These are phyloP conservation scores for Napeogenes sylphis DNA, from an alignment of 2,888 invertebrate genomes.

Conservation along the genomic window DNA sequence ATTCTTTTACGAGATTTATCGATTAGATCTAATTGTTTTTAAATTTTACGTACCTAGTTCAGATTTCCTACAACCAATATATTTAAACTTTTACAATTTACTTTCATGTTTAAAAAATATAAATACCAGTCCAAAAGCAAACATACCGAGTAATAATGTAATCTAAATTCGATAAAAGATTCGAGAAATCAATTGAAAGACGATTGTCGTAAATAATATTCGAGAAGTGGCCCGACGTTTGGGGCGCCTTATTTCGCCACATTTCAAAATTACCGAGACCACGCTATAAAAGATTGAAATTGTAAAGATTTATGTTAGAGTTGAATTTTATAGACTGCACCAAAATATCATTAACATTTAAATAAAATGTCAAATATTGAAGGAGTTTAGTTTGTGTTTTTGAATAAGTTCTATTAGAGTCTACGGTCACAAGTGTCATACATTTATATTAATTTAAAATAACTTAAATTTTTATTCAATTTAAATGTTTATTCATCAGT, in stretches of 20 bases:
- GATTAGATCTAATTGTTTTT: not conserved
- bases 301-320: not conserved
- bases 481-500: slow-evolving; percentile 1
- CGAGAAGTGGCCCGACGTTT: slow-evolving; percentile 14
- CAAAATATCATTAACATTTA: too few relatives aligned
- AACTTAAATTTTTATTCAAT: not conserved
- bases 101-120: not conserved
- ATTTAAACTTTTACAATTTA: not conserved
- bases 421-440: too few relatives aligned
- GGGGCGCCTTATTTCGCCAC: slow-evolving; percentile 49
- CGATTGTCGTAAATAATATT: slow-evolving; percentile 38
- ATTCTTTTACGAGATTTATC: not conserved
- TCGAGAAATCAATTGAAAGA: slow-evolving; percentile 35
- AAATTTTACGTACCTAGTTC: not conserved
- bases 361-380: too few relatives aligned
- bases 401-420: too few relatives aligned
- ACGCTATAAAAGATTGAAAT: not conserved
- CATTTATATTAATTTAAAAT: not conserved
- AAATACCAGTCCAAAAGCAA: too few relatives aligned
- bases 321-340: not conserved
- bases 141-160: slow-evolving; percentile 8
- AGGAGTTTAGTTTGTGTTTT: too few relatives aligned
- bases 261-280: slow-evolving; percentile 48
- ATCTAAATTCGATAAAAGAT: slow-evolving; percentile 37
- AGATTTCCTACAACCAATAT: not conserved